These are phyloP conservation scores for Nansenia antarctica DNA, from an alignment of 2,113 vertebrate genomes.

Conservation along the genomic window DNA sequence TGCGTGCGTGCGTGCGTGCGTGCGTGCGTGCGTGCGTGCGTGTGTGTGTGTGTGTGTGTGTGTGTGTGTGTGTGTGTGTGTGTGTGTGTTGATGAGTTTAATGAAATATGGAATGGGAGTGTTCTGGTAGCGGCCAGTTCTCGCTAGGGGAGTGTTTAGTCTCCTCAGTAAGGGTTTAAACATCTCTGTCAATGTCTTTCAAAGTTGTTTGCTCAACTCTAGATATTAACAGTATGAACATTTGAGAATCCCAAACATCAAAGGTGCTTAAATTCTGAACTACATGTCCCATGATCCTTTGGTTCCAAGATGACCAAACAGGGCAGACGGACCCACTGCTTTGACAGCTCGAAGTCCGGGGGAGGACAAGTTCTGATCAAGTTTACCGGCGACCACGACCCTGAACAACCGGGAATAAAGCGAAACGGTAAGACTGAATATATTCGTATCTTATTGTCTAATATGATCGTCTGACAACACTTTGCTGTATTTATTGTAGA, in stretches of 20 bases:
- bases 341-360: constrained; percentile 61
- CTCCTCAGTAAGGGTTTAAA: too few species aligned
- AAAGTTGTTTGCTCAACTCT: too few species aligned
- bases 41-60: too few species aligned
- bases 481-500: not conserved
- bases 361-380: constrained; percentile 22
- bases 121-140: too few species aligned
- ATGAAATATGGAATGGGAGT: too few species aligned
- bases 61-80: too few species aligned
- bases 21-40: too few species aligned
- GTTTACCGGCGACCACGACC: constrained; percentile 19
- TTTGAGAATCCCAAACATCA: not conserved
- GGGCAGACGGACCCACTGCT: constrained; percentile 21
- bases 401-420: not conserved
- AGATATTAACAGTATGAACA: too few species aligned
- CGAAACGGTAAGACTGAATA: constrained; percentile 42
- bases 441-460: not conserved
- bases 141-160: too few species aligned
- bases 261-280: constrained; percentile 13
- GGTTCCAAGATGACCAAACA: constrained; percentile 46
- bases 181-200: too few species aligned
- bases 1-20: too few species aligned
- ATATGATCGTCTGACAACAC: not conserved
- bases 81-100: too few species aligned
- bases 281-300: constrained; percentile 59